Base-by-base conservation (phyloP, 1,140 invertebrate species). In the Heliothis virescens region DNA sequence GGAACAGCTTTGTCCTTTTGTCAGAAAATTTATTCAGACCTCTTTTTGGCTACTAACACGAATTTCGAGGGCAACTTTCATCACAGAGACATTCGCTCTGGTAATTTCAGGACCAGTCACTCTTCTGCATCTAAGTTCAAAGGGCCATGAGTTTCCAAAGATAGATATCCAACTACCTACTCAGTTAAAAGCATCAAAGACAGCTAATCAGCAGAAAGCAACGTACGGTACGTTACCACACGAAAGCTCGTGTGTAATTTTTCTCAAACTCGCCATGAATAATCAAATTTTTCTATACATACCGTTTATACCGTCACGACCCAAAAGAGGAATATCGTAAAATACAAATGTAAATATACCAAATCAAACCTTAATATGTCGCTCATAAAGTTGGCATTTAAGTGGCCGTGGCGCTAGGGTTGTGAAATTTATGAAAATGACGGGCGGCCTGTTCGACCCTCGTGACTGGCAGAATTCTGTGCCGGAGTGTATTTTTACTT, bases 241-340 rank as follows among this genome's bases (percentile, higher is more conserved):
- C 79, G 78, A 60, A 67, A 87, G 87, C 87, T 89, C 79, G 86
- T 83, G 85, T 88, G 89, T 92, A 91, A 90, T 90, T 92, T 93
- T 92, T 92, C 88, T 86, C 86, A 84, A 88, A 91, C 85, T 92
- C 87, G 88, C 85, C 91, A 92, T 94, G 91, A 93, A 90, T 94
- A 92, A 92, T 90, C 92, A 92, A 89, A 92, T 92, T 94, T 92
- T 90, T 91, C 87, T 91, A 91, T 91, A 92, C 87, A 87, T 89
- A 89, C 90, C 88, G 88, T 91, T 92, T 91, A 89, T 90, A 89
- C 86, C 55, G 48, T 48, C 29, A 50, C 62, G 75, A 78, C 75
- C 62, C 63, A 59, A 69, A 78, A 59, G 83, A 86, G 82, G 84
- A 73, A 79, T 80, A 67, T 67, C 74, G 55, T 74, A 67, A 52